phyloP scores from a whole-genome alignment of 2,888 invertebrate genomes.

The Lasioglossum leucozonium region DNA sequence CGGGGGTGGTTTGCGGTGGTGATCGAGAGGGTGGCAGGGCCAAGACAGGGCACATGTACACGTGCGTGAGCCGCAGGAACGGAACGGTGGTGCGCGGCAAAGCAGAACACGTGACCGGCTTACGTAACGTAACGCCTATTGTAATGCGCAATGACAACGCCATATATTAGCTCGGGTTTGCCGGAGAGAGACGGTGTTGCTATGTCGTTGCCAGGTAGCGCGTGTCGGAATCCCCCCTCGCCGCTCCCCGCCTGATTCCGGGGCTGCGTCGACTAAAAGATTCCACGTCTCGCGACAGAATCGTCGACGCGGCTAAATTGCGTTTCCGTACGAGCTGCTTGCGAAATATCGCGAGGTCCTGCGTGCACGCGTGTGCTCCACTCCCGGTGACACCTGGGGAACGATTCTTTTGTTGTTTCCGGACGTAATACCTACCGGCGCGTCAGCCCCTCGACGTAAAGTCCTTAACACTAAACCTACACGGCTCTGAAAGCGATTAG shows the following conservation, averaged over 20 bases:
- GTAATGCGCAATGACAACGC: slow-evolving; percentile 72
- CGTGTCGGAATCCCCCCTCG: slow-evolving; percentile 29
- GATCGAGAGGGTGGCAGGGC: slow-evolving; percentile 6
- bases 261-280: slow-evolving; percentile 38
- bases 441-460: too few species aligned
- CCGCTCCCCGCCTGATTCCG: background rate
- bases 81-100: slow-evolving; percentile 53
- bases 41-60: slow-evolving; percentile 55
- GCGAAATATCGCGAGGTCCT: background rate
- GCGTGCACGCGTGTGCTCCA: background rate
- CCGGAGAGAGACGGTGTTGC: slow-evolving; percentile 53
- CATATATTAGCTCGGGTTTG: slow-evolving; percentile 66
- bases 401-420: background rate
- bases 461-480: too few species aligned
- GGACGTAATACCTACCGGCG: background rate
- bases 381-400: background rate
- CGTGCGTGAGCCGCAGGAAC: slow-evolving; percentile 64
- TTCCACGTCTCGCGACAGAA: slow-evolving; percentile 49
- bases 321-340: background rate
- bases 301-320: slow-evolving; percentile 52
- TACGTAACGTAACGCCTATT: slow-evolving; percentile 72
- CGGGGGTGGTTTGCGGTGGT: slow-evolving; percentile 23
- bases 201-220: slow-evolving; percentile 58
- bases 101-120: slow-evolving; percentile 78
- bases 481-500: too few species aligned